Base-by-base conservation (phyloP, 1,140 invertebrate species). In the Teleopsis dalmanni region DNA sequence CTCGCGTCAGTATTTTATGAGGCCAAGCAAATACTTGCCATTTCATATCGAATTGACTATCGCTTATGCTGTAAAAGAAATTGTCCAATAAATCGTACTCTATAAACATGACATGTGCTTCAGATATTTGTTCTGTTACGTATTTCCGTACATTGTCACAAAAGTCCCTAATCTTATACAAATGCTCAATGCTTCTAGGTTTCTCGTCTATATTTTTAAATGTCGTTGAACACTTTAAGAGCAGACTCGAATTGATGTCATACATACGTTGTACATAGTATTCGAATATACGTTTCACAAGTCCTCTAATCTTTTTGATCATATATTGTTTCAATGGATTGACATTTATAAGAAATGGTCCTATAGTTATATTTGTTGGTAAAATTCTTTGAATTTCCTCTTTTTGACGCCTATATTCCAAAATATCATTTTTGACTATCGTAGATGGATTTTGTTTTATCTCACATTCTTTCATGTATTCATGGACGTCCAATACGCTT, bases 181-280 rank as follows among this genome's bases (percentile, higher is more conserved):
- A 27, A 41, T 68, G 65, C 47, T 69, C 65, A 18, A 69, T 65
- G 40, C 62, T 65, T 1, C 50, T 46, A 0, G 65, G 62, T 0
- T 57, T 52, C 22, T 62, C 56, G 10, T 48, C 50, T 2, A 69
- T 62, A 23, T 49, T 56, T 0, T 56, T 40, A 42, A 53, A 55
- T 5, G 58, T 56, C 3, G 57, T 53, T n/a, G 48, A 13, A 8
- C 60, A 59, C 3, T 56, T 53, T 0, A 68, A 62, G 4, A 60
- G 1, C 0, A 69, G 13, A 0, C 1, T 1, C 3, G 65, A 65
- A 21, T 62, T 69, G 3, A 53, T 56, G 21, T 69, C 59, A 22
- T 57, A 65, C 65, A 69, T 69, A 3, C 65, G 62, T 25, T 68
- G 58, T 19, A 65, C 51, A 25, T 68, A 69, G 36, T 65, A 69